phyloP scores from a whole-genome alignment of 2,113 vertebrate genomes.

The Tylochromis polylepis region DNA sequence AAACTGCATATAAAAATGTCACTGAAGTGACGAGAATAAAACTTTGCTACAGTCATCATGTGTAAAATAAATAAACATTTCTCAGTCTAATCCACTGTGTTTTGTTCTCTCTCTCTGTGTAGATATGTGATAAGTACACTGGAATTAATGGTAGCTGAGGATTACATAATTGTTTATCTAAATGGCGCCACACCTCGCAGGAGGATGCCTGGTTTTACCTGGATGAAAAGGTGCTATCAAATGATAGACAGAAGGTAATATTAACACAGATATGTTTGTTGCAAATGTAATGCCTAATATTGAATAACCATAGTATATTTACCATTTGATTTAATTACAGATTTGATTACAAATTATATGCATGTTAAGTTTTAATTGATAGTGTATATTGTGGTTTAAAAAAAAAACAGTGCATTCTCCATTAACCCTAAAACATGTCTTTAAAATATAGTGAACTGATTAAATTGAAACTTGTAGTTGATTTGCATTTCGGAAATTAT shows the following conservation, averaged over 20 bases:
- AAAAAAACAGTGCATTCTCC: neutral
- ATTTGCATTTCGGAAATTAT: neutral
- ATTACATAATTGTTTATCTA: conserved; percentile 97
- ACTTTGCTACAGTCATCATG: neutral
- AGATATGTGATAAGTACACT: conserved; percentile 97
- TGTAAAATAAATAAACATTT: neutral
- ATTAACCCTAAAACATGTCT: neutral
- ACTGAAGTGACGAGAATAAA: neutral
- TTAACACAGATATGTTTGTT: neutral
- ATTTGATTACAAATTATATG: neutral
- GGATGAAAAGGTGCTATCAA: conserved; percentile 98
- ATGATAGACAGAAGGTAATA: conserved; percentile 93
- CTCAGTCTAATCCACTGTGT: neutral
- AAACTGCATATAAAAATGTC: neutral
- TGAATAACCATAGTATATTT: neutral
- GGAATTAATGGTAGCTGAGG: conserved; percentile 95
- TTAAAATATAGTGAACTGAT: neutral
- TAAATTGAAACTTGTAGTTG: neutral
- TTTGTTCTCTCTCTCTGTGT: neutral
- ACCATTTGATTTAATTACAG: neutral
- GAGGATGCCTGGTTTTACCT: conserved; percentile 91
- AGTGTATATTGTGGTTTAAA: neutral
- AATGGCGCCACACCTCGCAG: conserved; percentile 94
- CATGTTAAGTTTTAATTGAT: neutral
- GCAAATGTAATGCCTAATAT: neutral